A percentile compares a stretch with the other conserved stretches of the same genome.
These are phyloP conservation scores for Chrysomela aeneicollis DNA, from an alignment of 2,888 invertebrate genomes.

Conservation along the genomic window DNA sequence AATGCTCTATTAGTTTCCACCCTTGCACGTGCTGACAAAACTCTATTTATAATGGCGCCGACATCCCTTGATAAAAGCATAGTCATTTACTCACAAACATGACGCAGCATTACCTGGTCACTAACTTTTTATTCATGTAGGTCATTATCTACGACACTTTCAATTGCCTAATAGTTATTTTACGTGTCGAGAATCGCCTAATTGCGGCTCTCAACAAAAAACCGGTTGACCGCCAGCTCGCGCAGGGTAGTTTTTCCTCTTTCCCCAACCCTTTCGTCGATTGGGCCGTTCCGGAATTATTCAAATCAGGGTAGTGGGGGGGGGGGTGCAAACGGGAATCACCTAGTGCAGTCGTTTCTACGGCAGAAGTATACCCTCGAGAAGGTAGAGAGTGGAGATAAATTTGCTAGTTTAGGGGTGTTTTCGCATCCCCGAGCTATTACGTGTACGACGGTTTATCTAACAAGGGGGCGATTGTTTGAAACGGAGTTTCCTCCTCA, in stretches of 20 bases:
- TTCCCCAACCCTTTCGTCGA: slow-evolving; percentile 22
- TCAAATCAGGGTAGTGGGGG: slow-evolving; percentile 36
- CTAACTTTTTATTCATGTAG: background rate
- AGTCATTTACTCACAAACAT: background rate
- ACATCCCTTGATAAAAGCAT: background rate
- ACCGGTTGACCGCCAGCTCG: slow-evolving; percentile 3
- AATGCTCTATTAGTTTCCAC: too few species aligned
- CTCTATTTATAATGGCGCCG: background rate
- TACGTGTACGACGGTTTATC: background rate
- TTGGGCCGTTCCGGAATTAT: slow-evolving; percentile 32
- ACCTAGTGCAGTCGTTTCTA: slow-evolving; percentile 35
- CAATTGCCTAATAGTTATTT: slow-evolving; percentile 32
- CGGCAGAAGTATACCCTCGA: slow-evolving; percentile 32
- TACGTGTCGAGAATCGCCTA: slow-evolving; percentile 32
- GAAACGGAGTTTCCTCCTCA: too few species aligned
- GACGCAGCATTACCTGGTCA: background rate
- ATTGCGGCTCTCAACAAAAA: slow-evolving; percentile 23
- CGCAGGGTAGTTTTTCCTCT: background rate
- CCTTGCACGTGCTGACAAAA: too few species aligned
- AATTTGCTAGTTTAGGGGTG: slow-evolving; percentile 2
- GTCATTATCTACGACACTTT: slow-evolving; percentile 28
- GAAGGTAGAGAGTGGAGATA: slow-evolving; percentile 10
- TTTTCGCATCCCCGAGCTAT: background rate
- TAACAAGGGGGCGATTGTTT: background rate
- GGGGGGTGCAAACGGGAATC: slow-evolving; percentile 27